These are phyloP conservation scores for Notodonta ziczac DNA, from an alignment of 2,888 invertebrate genomes.

Conservation along the genomic window DNA sequence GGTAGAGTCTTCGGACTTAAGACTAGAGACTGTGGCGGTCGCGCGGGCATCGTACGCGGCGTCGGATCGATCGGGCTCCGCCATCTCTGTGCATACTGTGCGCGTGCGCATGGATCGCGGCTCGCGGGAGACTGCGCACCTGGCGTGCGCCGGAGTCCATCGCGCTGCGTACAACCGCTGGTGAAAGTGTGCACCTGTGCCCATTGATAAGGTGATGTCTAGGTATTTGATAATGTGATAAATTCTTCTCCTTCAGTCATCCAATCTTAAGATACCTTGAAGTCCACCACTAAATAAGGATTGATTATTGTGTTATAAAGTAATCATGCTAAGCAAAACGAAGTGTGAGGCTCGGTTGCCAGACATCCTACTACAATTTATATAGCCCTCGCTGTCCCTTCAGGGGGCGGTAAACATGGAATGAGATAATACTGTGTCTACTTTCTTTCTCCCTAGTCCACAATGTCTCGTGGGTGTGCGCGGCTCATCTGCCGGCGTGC, in stretches of 20 bases:
- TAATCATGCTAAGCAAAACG: no score
- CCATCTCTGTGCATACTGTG: slow-evolving; percentile 44
- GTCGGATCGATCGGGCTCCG: slow-evolving; percentile 45
- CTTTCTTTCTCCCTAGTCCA: slow-evolving; percentile 1
- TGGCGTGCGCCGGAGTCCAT: slow-evolving; percentile 25
- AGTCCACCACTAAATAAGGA: no score
- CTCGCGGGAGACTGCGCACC: slow-evolving; percentile 41
- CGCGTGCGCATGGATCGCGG: slow-evolving; percentile 34
- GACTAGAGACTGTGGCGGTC: slow-evolving; percentile 75
- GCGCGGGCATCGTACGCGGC: slow-evolving; percentile 48
- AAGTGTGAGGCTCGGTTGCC: no score
- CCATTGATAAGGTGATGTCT: slow-evolving; percentile 32
- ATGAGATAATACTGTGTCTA: neutral
- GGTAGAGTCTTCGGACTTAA: slow-evolving; percentile 82
- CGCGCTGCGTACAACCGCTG: slow-evolving; percentile 29
- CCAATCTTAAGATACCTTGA: neutral
- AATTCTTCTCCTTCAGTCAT: neutral
- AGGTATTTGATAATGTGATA: slow-evolving; percentile 1
- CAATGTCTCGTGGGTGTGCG: slow-evolving; percentile 1
- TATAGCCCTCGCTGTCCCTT: no score
- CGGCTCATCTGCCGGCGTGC: slow-evolving; percentile 16
- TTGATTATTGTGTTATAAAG: no score
- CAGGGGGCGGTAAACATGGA: no score
- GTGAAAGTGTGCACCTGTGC: slow-evolving; percentile 45
- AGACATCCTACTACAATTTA: no score